Evolutionary conservation across 2,113 vertebrate species (phyloP).

Genomic region (Erythrolamprus reginae): DNA sequence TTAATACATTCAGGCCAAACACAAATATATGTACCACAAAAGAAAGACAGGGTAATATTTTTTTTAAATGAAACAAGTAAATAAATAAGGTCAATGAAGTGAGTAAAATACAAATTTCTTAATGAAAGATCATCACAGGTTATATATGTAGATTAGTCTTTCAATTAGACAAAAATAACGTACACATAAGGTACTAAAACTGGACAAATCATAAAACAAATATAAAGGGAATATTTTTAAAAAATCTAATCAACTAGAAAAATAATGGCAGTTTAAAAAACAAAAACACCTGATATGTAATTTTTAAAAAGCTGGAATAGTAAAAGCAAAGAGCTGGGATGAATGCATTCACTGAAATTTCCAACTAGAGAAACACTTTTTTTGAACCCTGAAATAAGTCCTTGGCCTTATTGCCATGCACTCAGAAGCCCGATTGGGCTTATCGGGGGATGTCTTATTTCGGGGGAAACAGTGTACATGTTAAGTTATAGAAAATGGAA

Average conservation of each 20-base stretch:
- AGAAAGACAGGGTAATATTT: background rate
- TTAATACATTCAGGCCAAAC: background rate
- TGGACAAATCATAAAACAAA: background rate
- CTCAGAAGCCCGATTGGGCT: too few species aligned
- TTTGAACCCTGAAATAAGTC: too few species aligned
- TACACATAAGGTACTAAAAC: background rate
- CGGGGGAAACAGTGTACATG: background rate
- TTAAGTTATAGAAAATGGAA: background rate
- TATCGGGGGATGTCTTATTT: too few species aligned
- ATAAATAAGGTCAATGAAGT: background rate
- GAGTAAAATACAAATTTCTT: background rate
- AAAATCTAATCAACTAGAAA: background rate
- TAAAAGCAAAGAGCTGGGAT: background rate
- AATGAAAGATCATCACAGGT: background rate
- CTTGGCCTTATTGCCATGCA: too few species aligned
- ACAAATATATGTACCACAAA: background rate
- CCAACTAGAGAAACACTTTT: background rate
- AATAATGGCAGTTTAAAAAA: too few species aligned
- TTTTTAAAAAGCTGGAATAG: background rate
- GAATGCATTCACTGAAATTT: background rate
- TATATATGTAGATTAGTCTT: background rate
- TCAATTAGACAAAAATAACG: background rate
- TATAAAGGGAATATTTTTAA: background rate
- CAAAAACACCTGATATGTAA: background rate
- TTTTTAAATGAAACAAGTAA: background rate